A percentile compares a stretch with the other conserved stretches of the same genome.
Conservation (phyloP, 2,888 invertebrate genomes). For the Polymixis flavicincta region DNA sequence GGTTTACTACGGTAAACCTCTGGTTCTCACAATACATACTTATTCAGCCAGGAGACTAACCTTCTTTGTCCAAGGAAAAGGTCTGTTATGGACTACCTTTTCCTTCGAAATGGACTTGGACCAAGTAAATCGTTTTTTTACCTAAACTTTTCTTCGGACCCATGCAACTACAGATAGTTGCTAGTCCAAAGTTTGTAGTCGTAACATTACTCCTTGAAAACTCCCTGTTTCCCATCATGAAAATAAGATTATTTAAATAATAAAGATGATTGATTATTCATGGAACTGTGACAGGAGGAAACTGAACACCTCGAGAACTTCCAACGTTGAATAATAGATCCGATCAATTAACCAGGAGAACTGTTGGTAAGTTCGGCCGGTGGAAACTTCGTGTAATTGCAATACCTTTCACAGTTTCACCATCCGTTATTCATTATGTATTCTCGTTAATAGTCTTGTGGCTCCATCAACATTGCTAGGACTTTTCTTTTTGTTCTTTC, state of each 20-base stretch:
- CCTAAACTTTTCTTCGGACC: neutral
- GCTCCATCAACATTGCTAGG: constrained; percentile 46
- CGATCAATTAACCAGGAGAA: constrained; percentile 81
- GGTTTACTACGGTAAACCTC: too few species aligned
- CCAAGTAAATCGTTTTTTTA: too few species aligned
- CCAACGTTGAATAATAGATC: constrained; percentile 83
- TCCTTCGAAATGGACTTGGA: too few species aligned
- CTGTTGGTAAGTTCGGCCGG: constrained; percentile 73
- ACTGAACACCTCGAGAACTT: constrained; percentile 74
- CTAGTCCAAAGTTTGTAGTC: neutral
- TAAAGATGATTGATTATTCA: constrained; percentile 73
- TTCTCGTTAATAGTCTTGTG: constrained; percentile 68
- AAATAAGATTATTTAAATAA: constrained; percentile 66
- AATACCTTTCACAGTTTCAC: constrained; percentile 75
- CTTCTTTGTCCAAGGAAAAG: neutral
- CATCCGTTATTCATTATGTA: constrained; percentile 74
- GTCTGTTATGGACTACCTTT: too few species aligned
- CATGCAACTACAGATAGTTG: too few species aligned
- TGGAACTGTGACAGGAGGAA: constrained; percentile 69
- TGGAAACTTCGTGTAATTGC: constrained; percentile 79
- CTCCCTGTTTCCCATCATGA: constrained; percentile 22
- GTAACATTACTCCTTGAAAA: constrained; percentile 4
- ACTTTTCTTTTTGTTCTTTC: constrained; percentile 20
- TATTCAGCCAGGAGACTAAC: neutral
- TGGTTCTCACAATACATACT: neutral